Base-by-base conservation (phyloP, 2,797 vertebrate species). In the Lophura swinhoii region DNA sequence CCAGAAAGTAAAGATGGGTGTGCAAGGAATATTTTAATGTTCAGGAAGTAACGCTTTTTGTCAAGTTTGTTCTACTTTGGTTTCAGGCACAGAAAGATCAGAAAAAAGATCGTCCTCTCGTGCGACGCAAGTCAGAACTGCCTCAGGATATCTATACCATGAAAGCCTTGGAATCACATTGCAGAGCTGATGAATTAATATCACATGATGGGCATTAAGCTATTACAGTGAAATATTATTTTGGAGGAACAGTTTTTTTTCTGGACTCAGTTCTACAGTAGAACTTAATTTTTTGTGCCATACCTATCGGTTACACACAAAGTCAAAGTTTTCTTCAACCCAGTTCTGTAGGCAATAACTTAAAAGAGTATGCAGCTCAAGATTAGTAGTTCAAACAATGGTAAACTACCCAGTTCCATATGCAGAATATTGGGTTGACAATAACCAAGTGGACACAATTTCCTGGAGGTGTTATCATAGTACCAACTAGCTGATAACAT, bases 91-190 rank as follows among this genome's bases (percentile, higher is more conserved):
- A 98, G 96, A 98, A 98, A 95, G 99, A 99, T 79, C 98, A 97
- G 97, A 98, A 98, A 97, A 99, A 98, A 97, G 99, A 99, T 96
- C 98, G 98, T 96, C 97, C 98, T 60, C 98, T 99, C 94, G 97
- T 98, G 96, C 98, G 99, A 96, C 98, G 98, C 97, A 99, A 99
- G 97, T 99, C 99, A 81, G 99, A 99, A 98, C 98, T 99, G 98
- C 99, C 99, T 98, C 99, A 99, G 99, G 99, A 99, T 98, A 99
- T 98, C 97, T 99, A 98, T 98, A 99, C 99, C 99, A 98, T 98
- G 98, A 99, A 98, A 98, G 99, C 99, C 99, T 99, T 99, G 99
- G 99, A 99, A 98, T 98, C 98, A 96, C 99, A 98, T 97, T 98
- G 98, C 98, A 98, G 98, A 98, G 98, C 98, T 96, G 98, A 99